Conservation (phyloP, 2,888 invertebrate genomes). For the Ennomos fuscantarius region DNA sequence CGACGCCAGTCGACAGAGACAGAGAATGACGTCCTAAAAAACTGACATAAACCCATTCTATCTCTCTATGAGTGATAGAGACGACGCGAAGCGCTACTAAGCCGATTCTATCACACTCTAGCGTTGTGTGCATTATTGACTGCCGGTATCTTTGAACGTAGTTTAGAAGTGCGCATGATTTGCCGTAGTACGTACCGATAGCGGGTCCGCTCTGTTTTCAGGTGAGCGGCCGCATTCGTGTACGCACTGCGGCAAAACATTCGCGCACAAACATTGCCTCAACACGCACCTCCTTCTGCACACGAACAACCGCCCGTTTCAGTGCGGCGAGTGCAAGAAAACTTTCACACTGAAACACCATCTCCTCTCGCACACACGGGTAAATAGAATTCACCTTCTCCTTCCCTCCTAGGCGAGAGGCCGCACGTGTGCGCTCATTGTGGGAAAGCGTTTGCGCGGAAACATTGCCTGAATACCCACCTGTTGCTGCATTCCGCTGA, state of each 20-base stretch:
- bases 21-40: too few species aligned
- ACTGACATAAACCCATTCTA: too few species aligned
- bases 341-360: constrained; percentile 93
- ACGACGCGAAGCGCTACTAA: too few species aligned
- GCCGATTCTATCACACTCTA: too few species aligned
- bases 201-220: constrained; percentile 47
- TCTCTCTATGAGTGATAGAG: too few species aligned
- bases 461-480: constrained; percentile 93
- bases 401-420: constrained; percentile 84
- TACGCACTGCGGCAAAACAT: constrained; percentile 90
- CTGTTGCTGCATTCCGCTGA: constrained; percentile 92
- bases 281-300: constrained; percentile 92
- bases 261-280: constrained; percentile 92
- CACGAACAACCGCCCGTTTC: constrained; percentile 90
- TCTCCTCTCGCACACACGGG: constrained; percentile 89
- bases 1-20: too few species aligned
- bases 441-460: constrained; percentile 92
- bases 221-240: constrained; percentile 90
- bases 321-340: constrained; percentile 92
- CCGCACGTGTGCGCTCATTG: constrained; percentile 92
- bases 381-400: constrained; percentile 66
- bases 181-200: constrained; percentile 29
- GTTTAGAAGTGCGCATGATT: constrained; percentile 18
- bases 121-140: too few species aligned
- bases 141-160: background rate